Evolutionary conservation across 2,888 invertebrate species (phyloP).

Genomic region (Erebia palarica): DNA sequence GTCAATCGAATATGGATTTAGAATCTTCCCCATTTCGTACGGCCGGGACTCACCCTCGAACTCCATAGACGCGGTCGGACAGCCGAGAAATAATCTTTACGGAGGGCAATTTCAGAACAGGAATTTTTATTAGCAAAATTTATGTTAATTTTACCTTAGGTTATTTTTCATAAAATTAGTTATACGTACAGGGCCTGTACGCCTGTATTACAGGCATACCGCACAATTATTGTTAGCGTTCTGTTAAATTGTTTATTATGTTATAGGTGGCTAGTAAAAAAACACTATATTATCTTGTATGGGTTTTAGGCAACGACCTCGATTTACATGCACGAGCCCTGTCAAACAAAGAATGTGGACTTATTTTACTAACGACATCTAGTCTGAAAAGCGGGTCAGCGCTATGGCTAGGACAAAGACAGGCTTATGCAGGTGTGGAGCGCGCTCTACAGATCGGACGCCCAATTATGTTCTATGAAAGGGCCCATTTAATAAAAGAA

Average conservation of each 20-base stretch:
- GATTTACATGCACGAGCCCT: too few relatives aligned
- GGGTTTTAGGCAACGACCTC: too few relatives aligned
- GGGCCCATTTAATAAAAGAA: too few relatives aligned
- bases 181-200: neutral
- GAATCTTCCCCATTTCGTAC: slow-evolving; percentile 70
- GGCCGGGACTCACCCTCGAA: slow-evolving; percentile 64
- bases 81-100: slow-evolving; percentile 75
- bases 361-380: too few relatives aligned
- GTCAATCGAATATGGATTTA: slow-evolving; percentile 82
- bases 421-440: too few relatives aligned
- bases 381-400: too few relatives aligned
- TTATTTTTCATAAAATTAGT: slow-evolving; percentile 25
- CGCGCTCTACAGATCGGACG: too few relatives aligned
- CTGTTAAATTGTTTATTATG: neutral
- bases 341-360: too few relatives aligned
- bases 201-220: neutral
- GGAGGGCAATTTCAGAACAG: slow-evolving; percentile 48
- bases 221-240: neutral
- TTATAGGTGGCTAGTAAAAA: too few relatives aligned
- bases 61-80: slow-evolving; percentile 72
- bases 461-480: too few relatives aligned
- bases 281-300: too few relatives aligned
- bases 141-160: slow-evolving; percentile 35
- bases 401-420: too few relatives aligned
- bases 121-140: slow-evolving; percentile 40